Evolutionary conservation across 2,797 vertebrate genomes (phyloP).

Genomic region (Denticeps clupeoides): DNA sequence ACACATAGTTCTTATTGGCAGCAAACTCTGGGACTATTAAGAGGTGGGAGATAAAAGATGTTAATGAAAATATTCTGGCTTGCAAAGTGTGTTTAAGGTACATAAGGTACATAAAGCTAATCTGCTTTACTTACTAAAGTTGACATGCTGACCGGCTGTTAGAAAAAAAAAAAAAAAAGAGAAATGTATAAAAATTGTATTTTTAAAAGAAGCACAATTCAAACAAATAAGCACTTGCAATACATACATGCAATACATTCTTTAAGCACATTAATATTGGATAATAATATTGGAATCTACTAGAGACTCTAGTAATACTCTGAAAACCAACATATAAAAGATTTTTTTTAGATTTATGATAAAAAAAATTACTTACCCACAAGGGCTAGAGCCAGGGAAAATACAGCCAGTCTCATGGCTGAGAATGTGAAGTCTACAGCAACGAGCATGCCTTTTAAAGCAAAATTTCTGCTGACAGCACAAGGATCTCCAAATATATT

Average conservation of each 20-base stretch:
- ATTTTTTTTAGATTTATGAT: neutral
- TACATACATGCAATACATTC: too few relatives aligned
- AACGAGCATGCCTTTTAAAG: neutral
- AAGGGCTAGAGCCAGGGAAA: constrained; percentile 48
- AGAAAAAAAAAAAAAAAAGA: constrained; percentile 18
- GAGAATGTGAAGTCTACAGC: constrained; percentile 11
- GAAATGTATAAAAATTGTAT: constrained; percentile 15
- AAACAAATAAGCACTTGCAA: neutral
- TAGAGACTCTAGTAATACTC: too few relatives aligned
- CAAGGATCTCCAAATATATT: constrained; percentile 18
- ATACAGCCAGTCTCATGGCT: constrained; percentile 49
- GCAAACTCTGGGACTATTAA: constrained; percentile 54
- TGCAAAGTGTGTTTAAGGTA: neutral
- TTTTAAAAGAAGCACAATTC: neutral
- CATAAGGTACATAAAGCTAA: neutral
- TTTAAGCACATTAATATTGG: too few relatives aligned
- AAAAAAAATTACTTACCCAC: constrained; percentile 35
- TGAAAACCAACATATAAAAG: neutral
- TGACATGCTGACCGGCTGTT: constrained; percentile 39
- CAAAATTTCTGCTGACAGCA: too few relatives aligned
- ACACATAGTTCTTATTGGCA: constrained; percentile 47
- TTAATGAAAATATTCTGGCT: neutral
- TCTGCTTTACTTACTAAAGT: constrained; percentile 44
- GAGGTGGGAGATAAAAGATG: too few relatives aligned
- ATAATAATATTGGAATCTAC: too few relatives aligned